Percentiles rank a stretch among this genome's conserved stretches.
These are phyloP conservation scores for Tiliqua scincoides DNA, from an alignment of 2,113 vertebrate genomes.

Conservation along the genomic window DNA sequence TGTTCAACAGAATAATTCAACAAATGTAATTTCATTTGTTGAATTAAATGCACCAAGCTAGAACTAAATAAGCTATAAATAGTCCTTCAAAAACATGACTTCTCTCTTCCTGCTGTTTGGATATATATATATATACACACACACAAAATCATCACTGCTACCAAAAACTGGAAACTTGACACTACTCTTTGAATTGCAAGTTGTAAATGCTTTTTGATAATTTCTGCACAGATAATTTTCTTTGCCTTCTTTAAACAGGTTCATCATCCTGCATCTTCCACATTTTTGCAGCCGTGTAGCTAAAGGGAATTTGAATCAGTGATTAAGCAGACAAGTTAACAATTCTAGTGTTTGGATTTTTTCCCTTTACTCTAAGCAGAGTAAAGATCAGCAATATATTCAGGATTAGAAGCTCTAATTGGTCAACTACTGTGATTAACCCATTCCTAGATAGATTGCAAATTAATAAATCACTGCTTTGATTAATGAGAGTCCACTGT, in stretches of 20 bases:
- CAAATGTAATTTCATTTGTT: constrained; percentile 29
- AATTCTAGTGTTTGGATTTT: no score
- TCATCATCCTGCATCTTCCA: constrained; percentile 22
- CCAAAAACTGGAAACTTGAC: not conserved
- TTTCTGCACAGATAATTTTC: not conserved
- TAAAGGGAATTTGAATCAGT: constrained; percentile 33
- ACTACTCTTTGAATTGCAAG: constrained; percentile 18
- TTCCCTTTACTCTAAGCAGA: no score
- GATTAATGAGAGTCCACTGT: not conserved
- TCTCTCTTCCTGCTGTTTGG: not conserved
- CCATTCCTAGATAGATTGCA: not conserved
- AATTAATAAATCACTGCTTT: not conserved
- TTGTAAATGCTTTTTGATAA: not conserved
- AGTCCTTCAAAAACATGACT: not conserved
- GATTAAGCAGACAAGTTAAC: no score
- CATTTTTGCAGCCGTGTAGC: not conserved
- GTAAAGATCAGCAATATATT: not conserved
- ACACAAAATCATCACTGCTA: not conserved
- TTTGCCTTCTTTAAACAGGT: not conserved
- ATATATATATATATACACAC: no score
- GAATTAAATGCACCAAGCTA: constrained; percentile 47
- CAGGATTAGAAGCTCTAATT: not conserved
- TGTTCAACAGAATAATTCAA: constrained; percentile 58
- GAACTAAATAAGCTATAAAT: constrained; percentile 34
- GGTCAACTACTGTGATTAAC: not conserved